Conservation (phyloP, 2,888 invertebrate genomes). For the Steromphala cineraria region DNA sequence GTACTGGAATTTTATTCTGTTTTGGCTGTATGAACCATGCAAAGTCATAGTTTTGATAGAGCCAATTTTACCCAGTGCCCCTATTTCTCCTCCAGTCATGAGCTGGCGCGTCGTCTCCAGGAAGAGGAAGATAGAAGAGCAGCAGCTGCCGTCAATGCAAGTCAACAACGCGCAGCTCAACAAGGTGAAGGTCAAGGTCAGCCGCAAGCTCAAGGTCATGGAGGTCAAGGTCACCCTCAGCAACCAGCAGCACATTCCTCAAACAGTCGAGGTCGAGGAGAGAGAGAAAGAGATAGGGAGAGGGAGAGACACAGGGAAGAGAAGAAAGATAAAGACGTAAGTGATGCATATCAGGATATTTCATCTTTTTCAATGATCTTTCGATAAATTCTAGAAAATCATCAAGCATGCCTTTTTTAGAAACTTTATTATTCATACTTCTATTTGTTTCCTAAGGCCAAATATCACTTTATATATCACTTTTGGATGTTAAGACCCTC, state of each 20-base stretch:
- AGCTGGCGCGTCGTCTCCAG: constrained; percentile 76
- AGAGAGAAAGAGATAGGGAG: constrained; percentile 26
- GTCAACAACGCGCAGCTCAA: constrained; percentile 32
- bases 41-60: too few species aligned
- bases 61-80: too few species aligned
- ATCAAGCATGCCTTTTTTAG: too few species aligned
- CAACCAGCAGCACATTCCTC: not conserved
- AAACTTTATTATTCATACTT: too few species aligned
- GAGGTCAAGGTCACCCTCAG: constrained; percentile 4
- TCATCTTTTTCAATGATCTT: too few species aligned
- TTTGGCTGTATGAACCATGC: too few species aligned
- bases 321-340: constrained; percentile 42
- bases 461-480: too few species aligned
- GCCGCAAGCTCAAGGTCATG: constrained; percentile 15
- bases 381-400: too few species aligned
- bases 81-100: constrained; percentile 71
- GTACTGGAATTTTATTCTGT: too few species aligned
- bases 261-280: not conserved
- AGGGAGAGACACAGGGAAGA: constrained; percentile 38
- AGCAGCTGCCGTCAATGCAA: constrained; percentile 39
- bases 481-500: too few species aligned
- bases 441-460: too few species aligned
- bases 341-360: too few species aligned
- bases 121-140: constrained; percentile 75
- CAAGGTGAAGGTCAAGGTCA: constrained; percentile 25